Percentiles rank a stretch among this genome's conserved stretches.
These are phyloP conservation scores for Melanocharis versteri DNA, from an alignment of 2,113 vertebrate species.

Conservation along the genomic window DNA sequence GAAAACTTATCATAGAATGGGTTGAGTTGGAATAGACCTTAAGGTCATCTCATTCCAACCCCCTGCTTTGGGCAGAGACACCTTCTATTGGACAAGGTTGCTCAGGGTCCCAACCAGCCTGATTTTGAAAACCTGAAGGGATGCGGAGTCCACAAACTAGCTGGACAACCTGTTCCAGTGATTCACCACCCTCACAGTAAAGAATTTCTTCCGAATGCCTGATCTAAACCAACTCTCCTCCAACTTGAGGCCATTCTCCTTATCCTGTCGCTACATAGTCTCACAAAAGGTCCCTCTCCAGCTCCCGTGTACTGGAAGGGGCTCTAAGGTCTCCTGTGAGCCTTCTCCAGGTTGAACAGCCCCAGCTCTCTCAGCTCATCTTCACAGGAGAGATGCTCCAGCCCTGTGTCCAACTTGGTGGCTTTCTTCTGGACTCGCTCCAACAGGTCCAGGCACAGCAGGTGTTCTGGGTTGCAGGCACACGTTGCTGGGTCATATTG, in stretches of 20 bases:
- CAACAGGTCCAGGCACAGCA: no score
- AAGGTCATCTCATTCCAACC: fast-evolving
- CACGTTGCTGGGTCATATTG: fast-evolving
- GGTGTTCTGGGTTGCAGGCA: not conserved
- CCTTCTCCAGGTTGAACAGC: not conserved
- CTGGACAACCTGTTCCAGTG: not conserved
- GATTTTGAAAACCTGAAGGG: not conserved
- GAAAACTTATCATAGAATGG: not conserved
- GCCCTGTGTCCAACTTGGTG: fast-evolving
- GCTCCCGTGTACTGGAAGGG: not conserved
- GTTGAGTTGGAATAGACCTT: not conserved
- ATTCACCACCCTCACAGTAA: not conserved
- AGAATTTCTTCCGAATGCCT: not conserved
- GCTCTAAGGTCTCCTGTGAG: fast-evolving
- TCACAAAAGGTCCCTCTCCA: not conserved
- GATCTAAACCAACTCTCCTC: not conserved
- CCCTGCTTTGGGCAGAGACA: not conserved
- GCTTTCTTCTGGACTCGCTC: not conserved
- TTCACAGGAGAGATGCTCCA: not conserved
- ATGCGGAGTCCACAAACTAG: not conserved
- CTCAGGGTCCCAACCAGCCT: not conserved
- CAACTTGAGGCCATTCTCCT: not conserved
- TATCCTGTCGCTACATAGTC: not conserved
- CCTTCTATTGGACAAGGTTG: not conserved
- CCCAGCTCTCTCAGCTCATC: not conserved